These are phyloP conservation scores for Acanthopleura granulata DNA, from an alignment of 2,888 invertebrate species.

Conservation along the genomic window DNA sequence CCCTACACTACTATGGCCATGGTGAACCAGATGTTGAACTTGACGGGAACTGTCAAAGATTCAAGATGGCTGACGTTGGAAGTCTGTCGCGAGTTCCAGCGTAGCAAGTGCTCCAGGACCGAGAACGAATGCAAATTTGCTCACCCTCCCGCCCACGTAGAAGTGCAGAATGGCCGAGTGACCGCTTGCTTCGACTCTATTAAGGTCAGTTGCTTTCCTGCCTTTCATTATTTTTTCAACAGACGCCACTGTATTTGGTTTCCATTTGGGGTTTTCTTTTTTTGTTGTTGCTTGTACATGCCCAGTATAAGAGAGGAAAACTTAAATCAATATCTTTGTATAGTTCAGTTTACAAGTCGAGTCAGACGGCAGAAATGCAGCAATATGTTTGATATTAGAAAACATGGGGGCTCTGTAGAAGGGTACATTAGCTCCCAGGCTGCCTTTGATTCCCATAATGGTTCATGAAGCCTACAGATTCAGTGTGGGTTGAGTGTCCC, in stretches of 20 bases:
- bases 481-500: too few species aligned
- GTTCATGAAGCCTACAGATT: too few species aligned
- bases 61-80: conserved; percentile 99
- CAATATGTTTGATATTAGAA: too few species aligned
- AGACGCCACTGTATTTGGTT: too few species aligned
- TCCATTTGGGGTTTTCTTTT: neutral
- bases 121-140: conserved; percentile 99
- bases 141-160: conserved; percentile 99
- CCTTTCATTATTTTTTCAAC: neutral
- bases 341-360: neutral
- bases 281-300: neutral
- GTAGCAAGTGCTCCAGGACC: conserved; percentile 99
- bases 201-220: conserved; percentile 82
- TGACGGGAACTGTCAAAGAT: conserved; percentile 79
- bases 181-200: conserved; percentile 99
- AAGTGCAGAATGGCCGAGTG: conserved; percentile 99
- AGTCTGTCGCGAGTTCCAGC: conserved; percentile 96
- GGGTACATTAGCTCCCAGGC: too few species aligned
- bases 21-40: conserved; percentile 50
- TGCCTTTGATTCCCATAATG: too few species aligned
- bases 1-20: conserved; percentile 51
- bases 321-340: neutral
- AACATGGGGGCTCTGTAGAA: too few species aligned
- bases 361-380: neutral
- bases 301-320: neutral